A percentile compares a stretch with the other conserved stretches of the same genome.
Conservation (phyloP, 2,113 vertebrate genomes). For the Pithys albifrons region DNA sequence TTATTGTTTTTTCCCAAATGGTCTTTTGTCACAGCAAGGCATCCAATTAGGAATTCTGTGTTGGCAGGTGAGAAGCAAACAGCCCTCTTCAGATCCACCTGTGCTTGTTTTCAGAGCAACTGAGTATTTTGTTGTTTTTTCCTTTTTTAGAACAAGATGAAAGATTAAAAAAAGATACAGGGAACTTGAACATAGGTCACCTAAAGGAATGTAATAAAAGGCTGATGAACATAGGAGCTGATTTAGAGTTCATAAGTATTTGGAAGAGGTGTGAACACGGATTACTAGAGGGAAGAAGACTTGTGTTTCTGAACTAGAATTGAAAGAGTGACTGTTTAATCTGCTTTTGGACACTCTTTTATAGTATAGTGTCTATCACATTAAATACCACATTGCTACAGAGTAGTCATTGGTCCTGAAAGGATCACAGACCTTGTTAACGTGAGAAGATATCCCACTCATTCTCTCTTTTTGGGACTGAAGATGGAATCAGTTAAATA, state of each 20-base stretch:
- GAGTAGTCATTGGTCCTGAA: not conserved
- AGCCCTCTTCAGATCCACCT: constrained; percentile 16
- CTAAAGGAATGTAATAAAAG: not conserved
- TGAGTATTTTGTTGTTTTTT: not conserved
- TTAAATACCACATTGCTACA: not conserved
- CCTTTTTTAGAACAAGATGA: not conserved
- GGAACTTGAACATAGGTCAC: not conserved
- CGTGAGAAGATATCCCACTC: not conserved
- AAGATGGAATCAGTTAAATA: not conserved
- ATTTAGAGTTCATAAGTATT: not conserved
- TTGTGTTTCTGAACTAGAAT: fast-evolving
- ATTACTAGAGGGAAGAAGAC: not conserved
- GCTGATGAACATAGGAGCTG: not conserved
- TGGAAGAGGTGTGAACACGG: not conserved
- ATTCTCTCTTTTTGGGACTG: not conserved
- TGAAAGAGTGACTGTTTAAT: not conserved
- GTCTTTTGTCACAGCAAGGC: not conserved
- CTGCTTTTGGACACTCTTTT: not conserved
- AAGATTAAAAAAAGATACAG: not conserved
- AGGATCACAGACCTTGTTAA: not conserved
- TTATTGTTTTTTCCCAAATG: not conserved
- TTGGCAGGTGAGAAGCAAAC: constrained; percentile 40
- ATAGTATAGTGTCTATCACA: not conserved
- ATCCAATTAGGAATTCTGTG: constrained; percentile 14
- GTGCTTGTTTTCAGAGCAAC: not conserved